A percentile compares a stretch with the other conserved stretches of the same genome.
phyloP scores from a whole-genome alignment of 1,140 invertebrate genomes.

The Diploscapter pachys region DNA sequence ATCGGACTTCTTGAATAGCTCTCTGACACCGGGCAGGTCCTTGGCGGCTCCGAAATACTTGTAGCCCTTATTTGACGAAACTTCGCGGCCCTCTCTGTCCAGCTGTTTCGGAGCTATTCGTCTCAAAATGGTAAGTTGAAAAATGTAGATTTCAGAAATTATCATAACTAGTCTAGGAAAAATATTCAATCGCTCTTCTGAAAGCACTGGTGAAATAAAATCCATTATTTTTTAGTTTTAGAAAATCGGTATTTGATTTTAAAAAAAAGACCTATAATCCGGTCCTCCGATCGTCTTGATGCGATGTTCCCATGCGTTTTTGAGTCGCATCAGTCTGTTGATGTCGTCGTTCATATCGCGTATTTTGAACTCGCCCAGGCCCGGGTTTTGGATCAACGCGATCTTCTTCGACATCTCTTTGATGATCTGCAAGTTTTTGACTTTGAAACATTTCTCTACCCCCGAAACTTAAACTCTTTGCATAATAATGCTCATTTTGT shows the following conservation, averaged over 20 bases:
- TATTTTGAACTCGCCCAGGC: slow-evolving; percentile 93
- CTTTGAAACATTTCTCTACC: slow-evolving; percentile 7
- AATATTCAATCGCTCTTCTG: slow-evolving; percentile 10
- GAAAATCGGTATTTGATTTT: not conserved
- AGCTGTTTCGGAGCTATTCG: slow-evolving; percentile 51
- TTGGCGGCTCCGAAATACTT: slow-evolving; percentile 99
- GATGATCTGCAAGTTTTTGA: slow-evolving; percentile 49
- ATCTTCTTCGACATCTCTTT: slow-evolving; percentile 93
- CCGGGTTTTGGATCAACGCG: slow-evolving; percentile 83
- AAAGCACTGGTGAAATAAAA: not conserved
- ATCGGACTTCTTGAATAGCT: slow-evolving; percentile 81
- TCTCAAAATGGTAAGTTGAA: too few species aligned
- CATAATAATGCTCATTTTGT: too few species aligned
- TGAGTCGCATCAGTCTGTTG: slow-evolving; percentile 89
- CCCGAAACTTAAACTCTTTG: not conserved
- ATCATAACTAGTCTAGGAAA: not conserved
- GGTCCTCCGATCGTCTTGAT: slow-evolving; percentile 91
- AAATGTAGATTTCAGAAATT: slow-evolving; percentile 22
- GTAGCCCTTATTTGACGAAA: slow-evolving; percentile 93
- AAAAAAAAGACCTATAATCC: slow-evolving; percentile 69
- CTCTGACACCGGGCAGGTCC: slow-evolving; percentile 92
- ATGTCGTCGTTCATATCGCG: slow-evolving; percentile 98
- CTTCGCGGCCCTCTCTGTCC: slow-evolving; percentile 71
- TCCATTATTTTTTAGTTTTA: not conserved
- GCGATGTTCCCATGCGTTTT: slow-evolving; percentile 92